Evolutionary conservation across 2,113 vertebrate genomes (phyloP), one percentile per base, ranked within the genome.

Genomic region (Ceyx cyanopectus): DNA sequence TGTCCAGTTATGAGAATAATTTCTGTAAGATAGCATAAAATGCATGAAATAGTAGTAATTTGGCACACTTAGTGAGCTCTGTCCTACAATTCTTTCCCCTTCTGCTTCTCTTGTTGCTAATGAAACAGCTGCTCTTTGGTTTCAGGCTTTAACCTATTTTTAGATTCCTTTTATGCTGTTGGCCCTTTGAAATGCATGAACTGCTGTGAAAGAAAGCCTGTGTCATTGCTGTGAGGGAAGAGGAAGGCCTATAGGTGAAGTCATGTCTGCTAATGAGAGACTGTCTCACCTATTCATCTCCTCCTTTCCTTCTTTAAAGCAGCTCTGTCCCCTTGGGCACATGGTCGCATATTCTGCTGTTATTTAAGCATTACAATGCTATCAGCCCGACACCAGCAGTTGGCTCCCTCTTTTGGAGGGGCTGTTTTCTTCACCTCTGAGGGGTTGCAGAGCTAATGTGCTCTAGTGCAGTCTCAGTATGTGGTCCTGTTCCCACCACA

Each of bases 121-220:
- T 87, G 70, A 95, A 96, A 85, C 58, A 95, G 83, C 74, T 90
- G 91, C 86, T 82, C 74, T 90, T 93, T 65, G 63, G 54, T 92
- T 95, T 93, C 81, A 82, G 96, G 94, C 80, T 91, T 80, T 78
- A 83, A 83, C 62, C 62, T 93, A 95, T 96, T 93, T 96, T 96
- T 92, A 95, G 89, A 58, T 60, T 81, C 53, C 81, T 86, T 94
- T 96, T 79, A 91, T 95, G 74, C 89, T 81, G 2, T 23, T 92
- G 90, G 93, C 62, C 66, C 90, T 93, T 94, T 93, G 93, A 94
- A 96, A 90, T 89, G 58, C 58, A 90, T 54, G 81, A 90, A 68
- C 67, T 54, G 69, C 90, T 68, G 26, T 24, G 53, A 50, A 68
- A 88, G 61, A 41, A 94, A 92, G 83, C 17, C 69, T 13, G 21